Percentiles rank a stretch among this genome's conserved stretches.
These are phyloP conservation scores for Orbicella faveolata DNA, from an alignment of 64 coral and sea anemone genomes.

Conservation along the genomic window DNA sequence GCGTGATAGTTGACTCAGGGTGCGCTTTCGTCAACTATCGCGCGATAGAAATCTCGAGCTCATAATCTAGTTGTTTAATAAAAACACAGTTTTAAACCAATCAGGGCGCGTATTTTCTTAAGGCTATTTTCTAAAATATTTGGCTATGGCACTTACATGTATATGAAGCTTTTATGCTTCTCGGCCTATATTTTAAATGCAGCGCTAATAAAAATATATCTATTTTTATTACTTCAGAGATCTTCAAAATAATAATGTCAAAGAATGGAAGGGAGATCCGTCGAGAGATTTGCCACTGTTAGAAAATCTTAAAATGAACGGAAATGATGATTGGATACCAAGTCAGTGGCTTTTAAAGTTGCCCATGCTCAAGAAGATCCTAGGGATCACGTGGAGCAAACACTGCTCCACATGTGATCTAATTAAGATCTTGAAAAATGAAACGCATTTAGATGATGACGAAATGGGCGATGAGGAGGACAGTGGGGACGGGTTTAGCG, in stretches of 20 bases:
- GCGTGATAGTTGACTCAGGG: no score
- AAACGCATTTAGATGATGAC: neutral
- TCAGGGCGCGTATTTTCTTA: no score
- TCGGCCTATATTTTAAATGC: no score
- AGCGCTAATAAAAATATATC: no score
- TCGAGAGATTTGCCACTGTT: slow-evolving; percentile 35
- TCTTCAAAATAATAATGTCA: slow-evolving; percentile 57
- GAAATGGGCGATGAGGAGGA: slow-evolving; percentile 45
- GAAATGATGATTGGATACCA: slow-evolving; percentile 60
- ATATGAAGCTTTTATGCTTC: no score
- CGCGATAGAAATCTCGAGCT: no score
- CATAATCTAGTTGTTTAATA: no score
- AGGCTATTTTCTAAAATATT: no score
- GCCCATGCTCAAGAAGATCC: slow-evolving; percentile 57
- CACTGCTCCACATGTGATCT: slow-evolving; percentile 67
- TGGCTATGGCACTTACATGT: no score
- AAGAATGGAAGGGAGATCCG: slow-evolving; percentile 51
- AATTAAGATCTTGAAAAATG: slow-evolving; percentile 36
- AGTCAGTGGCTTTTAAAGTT: slow-evolving; percentile 54
- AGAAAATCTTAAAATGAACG: slow-evolving; percentile 49
- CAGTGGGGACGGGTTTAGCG: slow-evolving; percentile 20
- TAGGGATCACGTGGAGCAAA: slow-evolving; percentile 73
- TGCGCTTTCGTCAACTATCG: no score
- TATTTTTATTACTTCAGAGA: slow-evolving; percentile 57
- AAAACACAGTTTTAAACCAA: no score